Conservation (phyloP, 1,140 invertebrate genomes). For the Brachionus paranguensis region DNA sequence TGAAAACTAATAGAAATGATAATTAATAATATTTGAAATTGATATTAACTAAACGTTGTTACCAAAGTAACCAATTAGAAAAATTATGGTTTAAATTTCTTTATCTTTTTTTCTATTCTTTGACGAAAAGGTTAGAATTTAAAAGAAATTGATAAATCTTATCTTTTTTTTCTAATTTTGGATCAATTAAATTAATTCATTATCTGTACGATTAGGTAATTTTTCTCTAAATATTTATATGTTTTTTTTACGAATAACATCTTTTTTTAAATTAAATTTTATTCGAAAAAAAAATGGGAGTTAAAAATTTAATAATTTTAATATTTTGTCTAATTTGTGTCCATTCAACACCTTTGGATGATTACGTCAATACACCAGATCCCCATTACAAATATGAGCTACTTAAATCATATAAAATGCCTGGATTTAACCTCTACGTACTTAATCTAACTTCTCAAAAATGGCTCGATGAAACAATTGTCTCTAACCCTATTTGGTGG, state of each 20-base stretch:
- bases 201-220: not conserved
- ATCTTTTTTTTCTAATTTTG: not conserved
- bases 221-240: not conserved
- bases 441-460: constrained; percentile 49
- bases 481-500: constrained; percentile 47
- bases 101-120: too few species aligned
- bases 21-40: too few species aligned
- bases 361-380: constrained; percentile 33
- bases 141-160: not conserved
- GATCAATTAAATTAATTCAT: not conserved
- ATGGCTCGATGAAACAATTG: constrained; percentile 45
- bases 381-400: constrained; percentile 40
- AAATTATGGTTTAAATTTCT: too few species aligned
- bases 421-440: constrained; percentile 44
- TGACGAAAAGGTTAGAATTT: too few species aligned
- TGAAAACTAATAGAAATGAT: too few species aligned
- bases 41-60: too few species aligned
- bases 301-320: not conserved
- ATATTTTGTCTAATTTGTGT: not conserved
- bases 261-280: not conserved
- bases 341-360: constrained; percentile 28
- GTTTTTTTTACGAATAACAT: not conserved
- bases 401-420: constrained; percentile 41
- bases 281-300: not conserved
- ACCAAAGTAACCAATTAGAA: too few species aligned